phyloP scores from a whole-genome alignment of 2,888 invertebrate species.

The Notodonta dromedarius region DNA sequence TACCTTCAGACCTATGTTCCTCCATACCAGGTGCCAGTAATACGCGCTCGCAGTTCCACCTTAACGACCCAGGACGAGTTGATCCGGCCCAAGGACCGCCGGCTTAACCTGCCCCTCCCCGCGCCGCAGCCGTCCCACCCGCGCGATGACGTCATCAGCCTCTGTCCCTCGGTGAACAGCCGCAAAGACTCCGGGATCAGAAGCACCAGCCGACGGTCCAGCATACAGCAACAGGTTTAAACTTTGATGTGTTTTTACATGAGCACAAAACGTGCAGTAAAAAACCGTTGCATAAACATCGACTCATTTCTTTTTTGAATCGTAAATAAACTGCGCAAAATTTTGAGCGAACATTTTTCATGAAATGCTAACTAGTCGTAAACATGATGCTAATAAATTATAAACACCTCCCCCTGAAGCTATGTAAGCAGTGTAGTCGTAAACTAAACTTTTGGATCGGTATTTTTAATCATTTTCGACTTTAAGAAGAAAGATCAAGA shows the following conservation, averaged over 20 bases:
- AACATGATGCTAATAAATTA: conserved; percentile 51
- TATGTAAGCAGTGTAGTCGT: conserved; percentile 27
- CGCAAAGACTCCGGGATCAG: conserved; percentile 95
- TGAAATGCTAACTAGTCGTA: conserved; percentile 41
- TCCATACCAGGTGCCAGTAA: conserved; percentile 65
- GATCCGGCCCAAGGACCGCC: conserved; percentile 66
- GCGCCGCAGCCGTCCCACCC: conserved; percentile 56
- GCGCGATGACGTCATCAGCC: conserved; percentile 87
- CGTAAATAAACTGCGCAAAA: conserved; percentile 32
- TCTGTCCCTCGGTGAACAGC: conserved; percentile 91
- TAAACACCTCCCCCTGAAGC: conserved; percentile 42
- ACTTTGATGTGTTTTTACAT: conserved; percentile 35
- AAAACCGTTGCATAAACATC: conserved; percentile 30
- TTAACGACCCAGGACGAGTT: conserved; percentile 73
- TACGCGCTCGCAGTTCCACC: conserved; percentile 78
- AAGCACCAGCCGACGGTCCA: conserved; percentile 93
- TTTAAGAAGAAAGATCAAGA: conserved; percentile 15
- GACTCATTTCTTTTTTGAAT: conserved; percentile 18
- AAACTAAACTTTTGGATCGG: conserved; percentile 27
- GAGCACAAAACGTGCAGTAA: conserved; percentile 22
- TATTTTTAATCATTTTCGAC: conserved; percentile 20
- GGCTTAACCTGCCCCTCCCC: conserved; percentile 75
- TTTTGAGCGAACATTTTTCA: conserved; percentile 34
- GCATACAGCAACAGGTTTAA: conserved; percentile 90
- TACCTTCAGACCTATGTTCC: neutral